phyloP scores from a whole-genome alignment of 2,113 vertebrate species.

The Oriolus oriolus region DNA sequence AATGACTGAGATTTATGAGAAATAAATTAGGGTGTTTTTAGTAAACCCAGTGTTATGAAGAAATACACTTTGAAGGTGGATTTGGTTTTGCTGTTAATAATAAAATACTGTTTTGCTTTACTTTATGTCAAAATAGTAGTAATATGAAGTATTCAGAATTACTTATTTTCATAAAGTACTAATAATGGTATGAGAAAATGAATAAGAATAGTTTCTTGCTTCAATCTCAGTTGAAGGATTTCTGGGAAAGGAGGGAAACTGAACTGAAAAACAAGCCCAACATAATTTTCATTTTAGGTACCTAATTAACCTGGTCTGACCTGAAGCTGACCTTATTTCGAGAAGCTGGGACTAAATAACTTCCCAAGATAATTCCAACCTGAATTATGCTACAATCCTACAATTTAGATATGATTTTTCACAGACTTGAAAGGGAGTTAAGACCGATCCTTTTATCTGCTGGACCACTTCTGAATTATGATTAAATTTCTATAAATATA shows the following conservation, averaged over 20 bases:
- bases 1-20: background rate
- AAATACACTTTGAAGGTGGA: background rate
- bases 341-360: background rate
- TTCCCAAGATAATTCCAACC: background rate
- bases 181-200: background rate
- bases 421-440: background rate
- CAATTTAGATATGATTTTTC: background rate
- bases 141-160: background rate
- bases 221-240: background rate
- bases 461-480: background rate
- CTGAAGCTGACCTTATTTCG: background rate
- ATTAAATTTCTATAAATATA: background rate
- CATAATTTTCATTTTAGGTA: background rate
- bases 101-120: background rate
- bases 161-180: background rate
- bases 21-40: background rate
- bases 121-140: background rate
- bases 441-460: background rate
- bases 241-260: background rate
- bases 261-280: background rate
- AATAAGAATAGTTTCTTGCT: background rate
- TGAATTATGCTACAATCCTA: background rate
- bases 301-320: background rate
- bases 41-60: background rate
- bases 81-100: background rate